Evolutionary conservation across 2,113 vertebrate genomes (phyloP).

Genomic region (Gymnobelideus leadbeateri): DNA sequence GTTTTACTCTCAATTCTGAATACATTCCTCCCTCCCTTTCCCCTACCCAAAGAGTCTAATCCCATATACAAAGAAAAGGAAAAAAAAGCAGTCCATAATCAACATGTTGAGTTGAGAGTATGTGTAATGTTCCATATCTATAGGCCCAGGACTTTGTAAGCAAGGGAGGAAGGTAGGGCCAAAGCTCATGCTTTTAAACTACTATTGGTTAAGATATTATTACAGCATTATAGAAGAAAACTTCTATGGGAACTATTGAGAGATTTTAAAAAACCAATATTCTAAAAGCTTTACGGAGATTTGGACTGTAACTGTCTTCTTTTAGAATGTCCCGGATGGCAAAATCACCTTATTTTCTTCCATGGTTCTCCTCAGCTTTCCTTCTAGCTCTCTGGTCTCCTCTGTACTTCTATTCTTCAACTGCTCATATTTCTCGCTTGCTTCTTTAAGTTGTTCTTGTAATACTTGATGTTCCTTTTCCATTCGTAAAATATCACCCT

Average conservation of each 20-base stretch:
- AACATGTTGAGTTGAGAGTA: background rate
- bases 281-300: background rate
- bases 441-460: conserved; percentile 83
- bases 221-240: background rate
- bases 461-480: conserved; percentile 85
- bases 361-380: conserved; percentile 79
- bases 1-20: background rate
- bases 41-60: too few relatives aligned
- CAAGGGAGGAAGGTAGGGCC: background rate
- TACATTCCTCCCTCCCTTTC: background rate
- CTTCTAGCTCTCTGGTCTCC: conserved; percentile 78
- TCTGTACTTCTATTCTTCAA: conserved; percentile 70
- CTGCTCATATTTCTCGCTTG: conserved; percentile 77
- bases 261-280: background rate
- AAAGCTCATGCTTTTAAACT: background rate
- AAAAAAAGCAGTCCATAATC: background rate
- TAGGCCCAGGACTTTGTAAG: background rate
- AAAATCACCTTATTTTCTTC: conserved; percentile 86
- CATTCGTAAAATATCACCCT: conserved; percentile 90
- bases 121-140: background rate
- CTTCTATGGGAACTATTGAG: background rate
- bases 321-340: background rate
- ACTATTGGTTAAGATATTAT: background rate
- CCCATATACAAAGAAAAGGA: background rate
- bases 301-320: too few relatives aligned